Base-by-base conservation (phyloP, 2,888 invertebrate species). In the Morpho helenor region DNA sequence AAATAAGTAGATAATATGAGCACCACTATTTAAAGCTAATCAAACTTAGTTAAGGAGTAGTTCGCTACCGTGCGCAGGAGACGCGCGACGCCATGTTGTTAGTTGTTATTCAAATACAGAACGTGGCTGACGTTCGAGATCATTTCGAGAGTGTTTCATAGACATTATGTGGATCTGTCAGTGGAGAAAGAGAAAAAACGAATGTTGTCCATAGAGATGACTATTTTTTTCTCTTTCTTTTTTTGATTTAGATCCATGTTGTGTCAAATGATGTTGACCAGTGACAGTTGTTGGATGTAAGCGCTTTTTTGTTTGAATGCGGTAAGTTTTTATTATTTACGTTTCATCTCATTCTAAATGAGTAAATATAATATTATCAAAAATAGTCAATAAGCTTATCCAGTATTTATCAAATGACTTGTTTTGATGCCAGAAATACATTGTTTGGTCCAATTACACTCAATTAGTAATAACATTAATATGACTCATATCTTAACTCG, bases 11-110 rank as follows among this genome's bases (percentile, higher is more conserved):
- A 91, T 92, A 90, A 90, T 87, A 79, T 87, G 85, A 82, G 85
- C 84, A 84, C 81, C 81, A 83, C 92, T 93, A 93, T 92, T 92
- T 93, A 92, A 93, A 92, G 90, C 89, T 92, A 92, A 93, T 93
- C 92, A 92, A 91, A 87, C 80, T 84, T 88, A 80, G 91, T 92
- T 92, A 92, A 89, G 89, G 86, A 88, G 83, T 85, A 92, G 92
- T 92, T 91, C 76, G 82, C 76, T 78, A 72, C 71, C 77, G 76
- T 83, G 85, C 88, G 84, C 85, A 72, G 79, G 83, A 80, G 84
- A 69, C 75, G 84, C 72, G 68, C 68, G 77, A 75, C 68, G 80
- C 80, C 82, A 80, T 82, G 75, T 63, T 76, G 48, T 42, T 74
- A 86, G 82, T 84, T 80, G 72, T 65, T 76, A 74, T 80, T 77